Evolutionary conservation across 2,888 invertebrate genomes (phyloP), one percentile per base, ranked within the genome.

Genomic region (Orthosia incerta): DNA sequence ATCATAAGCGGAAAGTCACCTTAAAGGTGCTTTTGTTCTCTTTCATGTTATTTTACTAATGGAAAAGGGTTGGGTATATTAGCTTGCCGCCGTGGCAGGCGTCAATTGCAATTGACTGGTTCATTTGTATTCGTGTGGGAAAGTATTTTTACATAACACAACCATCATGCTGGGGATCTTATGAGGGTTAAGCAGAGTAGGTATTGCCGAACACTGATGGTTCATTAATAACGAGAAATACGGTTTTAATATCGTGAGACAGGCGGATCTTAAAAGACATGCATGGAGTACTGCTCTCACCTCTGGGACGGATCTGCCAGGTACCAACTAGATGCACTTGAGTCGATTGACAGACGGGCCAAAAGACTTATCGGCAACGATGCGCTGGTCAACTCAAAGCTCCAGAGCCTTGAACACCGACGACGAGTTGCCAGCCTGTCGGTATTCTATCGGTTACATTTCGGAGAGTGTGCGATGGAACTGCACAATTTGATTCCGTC

Each of bases 1-100:
- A 65, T 68, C 50, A 63, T 83, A 83, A 67, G 80, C 66, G 66
- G 84, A 79, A 80, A 80, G 55, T 69, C 56, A 67, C 55, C 56
- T 23, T 71, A 51, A 84, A 71, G 59, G 80, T 74, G 64, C 39
- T 74, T 74, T 83, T 80, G 74, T 83, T 71, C 64, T 64, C 55
- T 65, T 71, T 53, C 55, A 84, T 65, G 64, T 84, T 74, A 80
- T 74, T 80, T 74, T 59, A 67, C 70, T 80, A 84, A 84, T 80
- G 70, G 74, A 80, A 83, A 80, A 83, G 84, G 80, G 80, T 83
- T 74, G 80, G 84, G 84, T 74, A 55, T 70, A 80, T 79, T 80
- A 80, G 74, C 84, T 83, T 83, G 67, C 84, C 56, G 26, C 48
- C 69, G 46, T 50, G 74, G 63, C 69, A 79, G 59, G 66, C 84